Evolutionary conservation across 35 echinoderm and acorn worm genomes (phyloP).

Genomic region (Ptychodera flava): DNA sequence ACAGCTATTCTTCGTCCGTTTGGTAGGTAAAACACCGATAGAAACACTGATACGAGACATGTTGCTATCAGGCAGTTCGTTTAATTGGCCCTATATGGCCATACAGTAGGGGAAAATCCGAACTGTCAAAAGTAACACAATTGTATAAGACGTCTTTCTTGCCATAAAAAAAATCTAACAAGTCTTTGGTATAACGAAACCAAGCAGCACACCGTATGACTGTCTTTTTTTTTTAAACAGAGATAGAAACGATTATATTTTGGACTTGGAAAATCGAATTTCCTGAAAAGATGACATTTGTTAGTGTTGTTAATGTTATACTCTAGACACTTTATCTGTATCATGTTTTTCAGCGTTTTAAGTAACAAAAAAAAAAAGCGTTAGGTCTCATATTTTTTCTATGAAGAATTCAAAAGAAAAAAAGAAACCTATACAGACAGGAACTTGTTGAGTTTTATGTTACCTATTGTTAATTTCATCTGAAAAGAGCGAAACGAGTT

Average conservation of each 20-base stretch:
- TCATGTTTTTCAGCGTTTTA: not conserved
- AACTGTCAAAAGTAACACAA: no score
- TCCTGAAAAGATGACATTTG: not conserved
- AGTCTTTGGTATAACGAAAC: not conserved
- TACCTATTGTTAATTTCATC: not conserved
- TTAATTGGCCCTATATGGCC: slow-evolving; percentile 97
- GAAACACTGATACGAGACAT: slow-evolving; percentile 99
- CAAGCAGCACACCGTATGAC: not conserved
- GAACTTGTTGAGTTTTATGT: not conserved
- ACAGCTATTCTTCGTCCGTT: slow-evolving; percentile 95
- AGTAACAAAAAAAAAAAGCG: not conserved
- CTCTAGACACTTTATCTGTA: not conserved
- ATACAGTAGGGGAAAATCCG: slow-evolving; percentile 31
- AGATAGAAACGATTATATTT: not conserved
- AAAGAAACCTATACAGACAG: not conserved
- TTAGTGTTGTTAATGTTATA: not conserved
- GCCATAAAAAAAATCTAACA: no score
- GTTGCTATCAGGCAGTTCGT: slow-evolving; percentile 94
- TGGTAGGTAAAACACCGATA: slow-evolving; percentile 97
- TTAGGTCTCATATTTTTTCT: not conserved
- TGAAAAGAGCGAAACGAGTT: not conserved
- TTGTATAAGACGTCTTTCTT: no score
- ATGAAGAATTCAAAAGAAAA: not conserved
- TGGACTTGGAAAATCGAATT: not conserved
- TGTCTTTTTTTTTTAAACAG: not conserved